phyloP scores from a whole-genome alignment of 2,888 invertebrate genomes.

The Cantharis lateralis region DNA sequence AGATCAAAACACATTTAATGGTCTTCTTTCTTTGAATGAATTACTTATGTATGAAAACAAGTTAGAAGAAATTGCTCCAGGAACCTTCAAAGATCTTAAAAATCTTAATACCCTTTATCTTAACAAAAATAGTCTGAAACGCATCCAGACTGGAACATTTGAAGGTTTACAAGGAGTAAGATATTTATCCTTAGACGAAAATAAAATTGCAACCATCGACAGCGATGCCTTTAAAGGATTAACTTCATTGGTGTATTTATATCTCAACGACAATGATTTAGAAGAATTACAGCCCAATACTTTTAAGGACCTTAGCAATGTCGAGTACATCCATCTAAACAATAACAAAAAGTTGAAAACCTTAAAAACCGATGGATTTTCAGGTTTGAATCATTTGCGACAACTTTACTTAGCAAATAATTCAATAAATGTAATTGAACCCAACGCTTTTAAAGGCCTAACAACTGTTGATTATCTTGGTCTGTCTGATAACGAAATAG shows the following conservation, averaged over 20 bases:
- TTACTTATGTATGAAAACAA: neutral
- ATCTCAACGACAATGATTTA: neutral
- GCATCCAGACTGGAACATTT: neutral
- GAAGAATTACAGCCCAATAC: neutral
- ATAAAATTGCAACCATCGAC: neutral
- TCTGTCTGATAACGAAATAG: neutral
- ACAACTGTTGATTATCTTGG: neutral
- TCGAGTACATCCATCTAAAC: neutral
- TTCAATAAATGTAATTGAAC: neutral
- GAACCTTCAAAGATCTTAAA: neutral
- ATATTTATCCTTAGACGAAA: neutral
- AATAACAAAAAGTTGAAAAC: neutral
- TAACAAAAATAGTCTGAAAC: neutral
- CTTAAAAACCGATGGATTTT: neutral
- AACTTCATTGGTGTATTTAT: neutral
- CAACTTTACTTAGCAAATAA: neutral
- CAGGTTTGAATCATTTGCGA: neutral
- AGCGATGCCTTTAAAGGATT: neutral
- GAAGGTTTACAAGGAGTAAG: neutral
- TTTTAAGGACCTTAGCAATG: neutral
- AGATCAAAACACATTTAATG: neutral
- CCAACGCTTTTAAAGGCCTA: neutral
- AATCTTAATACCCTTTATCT: neutral
- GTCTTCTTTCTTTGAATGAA: neutral
- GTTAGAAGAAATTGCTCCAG: neutral